These are phyloP conservation scores for Myocastor coypus DNA, from an alignment of 2,113 vertebrate genomes.

Conservation along the genomic window DNA sequence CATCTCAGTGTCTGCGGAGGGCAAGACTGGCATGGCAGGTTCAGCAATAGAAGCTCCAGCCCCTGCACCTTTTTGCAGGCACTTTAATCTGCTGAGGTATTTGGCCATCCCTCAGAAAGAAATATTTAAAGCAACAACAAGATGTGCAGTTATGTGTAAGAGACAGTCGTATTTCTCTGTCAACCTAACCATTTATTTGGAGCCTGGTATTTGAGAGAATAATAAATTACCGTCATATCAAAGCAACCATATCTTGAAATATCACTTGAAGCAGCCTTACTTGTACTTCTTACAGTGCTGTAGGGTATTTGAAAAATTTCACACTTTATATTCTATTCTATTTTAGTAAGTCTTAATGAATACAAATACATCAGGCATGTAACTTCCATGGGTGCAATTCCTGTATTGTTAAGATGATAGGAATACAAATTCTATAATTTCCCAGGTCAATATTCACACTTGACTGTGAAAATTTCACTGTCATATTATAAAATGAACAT, in stretches of 20 bases:
- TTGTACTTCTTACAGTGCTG: neutral
- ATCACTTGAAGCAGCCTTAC: neutral
- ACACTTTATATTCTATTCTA: neutral
- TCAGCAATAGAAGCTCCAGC: too few relatives aligned
- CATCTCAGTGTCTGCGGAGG: too few relatives aligned
- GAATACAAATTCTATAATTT: neutral
- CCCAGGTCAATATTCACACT: neutral
- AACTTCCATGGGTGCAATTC: neutral
- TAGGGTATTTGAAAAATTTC: neutral
- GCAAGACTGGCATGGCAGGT: too few relatives aligned
- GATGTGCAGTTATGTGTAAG: neutral
- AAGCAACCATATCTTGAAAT: neutral
- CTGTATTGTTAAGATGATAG: neutral
- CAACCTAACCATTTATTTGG: neutral
- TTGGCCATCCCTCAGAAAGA: too few relatives aligned
- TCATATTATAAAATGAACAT: neutral
- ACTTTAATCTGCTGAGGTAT: too few relatives aligned
- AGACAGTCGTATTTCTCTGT: neutral
- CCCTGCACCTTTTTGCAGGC: too few relatives aligned
- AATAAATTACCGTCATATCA: neutral
- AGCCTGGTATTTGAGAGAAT: neutral
- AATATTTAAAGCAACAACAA: neutral
- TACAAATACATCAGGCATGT: neutral
- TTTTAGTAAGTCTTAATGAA: neutral
- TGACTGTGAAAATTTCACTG: neutral